These are phyloP conservation scores for Anoplophora glabripennis DNA, from an alignment of 1,140 invertebrate genomes.

Conservation along the genomic window DNA sequence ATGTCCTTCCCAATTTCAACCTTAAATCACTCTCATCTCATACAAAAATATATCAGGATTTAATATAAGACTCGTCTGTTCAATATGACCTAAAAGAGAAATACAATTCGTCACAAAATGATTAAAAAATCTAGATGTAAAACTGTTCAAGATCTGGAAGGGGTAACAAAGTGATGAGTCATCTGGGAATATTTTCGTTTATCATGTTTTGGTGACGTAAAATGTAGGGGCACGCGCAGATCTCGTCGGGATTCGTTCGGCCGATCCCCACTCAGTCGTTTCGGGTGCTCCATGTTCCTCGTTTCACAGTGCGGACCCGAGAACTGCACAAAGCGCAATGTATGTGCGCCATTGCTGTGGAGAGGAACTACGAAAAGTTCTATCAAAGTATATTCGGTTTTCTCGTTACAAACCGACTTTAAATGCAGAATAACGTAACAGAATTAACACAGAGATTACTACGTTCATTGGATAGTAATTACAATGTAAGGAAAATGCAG, in stretches of 20 bases:
- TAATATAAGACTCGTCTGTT: too few species aligned
- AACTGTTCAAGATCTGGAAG: too few species aligned
- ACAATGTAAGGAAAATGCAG: slow-evolving; percentile 61
- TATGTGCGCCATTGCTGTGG: slow-evolving; percentile 50
- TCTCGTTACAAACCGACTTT: slow-evolving; percentile 49
- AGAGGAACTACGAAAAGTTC: slow-evolving; percentile 48
- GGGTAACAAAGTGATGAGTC: slow-evolving; percentile 5
- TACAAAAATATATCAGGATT: too few species aligned
- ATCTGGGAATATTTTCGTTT: slow-evolving; percentile 27
- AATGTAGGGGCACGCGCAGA: slow-evolving; percentile 36
- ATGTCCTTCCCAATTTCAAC: too few species aligned
- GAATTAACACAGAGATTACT: slow-evolving; percentile 64
- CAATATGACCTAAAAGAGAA: too few species aligned
- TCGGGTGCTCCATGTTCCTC: slow-evolving; percentile 50
- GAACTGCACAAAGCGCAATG: slow-evolving; percentile 50
- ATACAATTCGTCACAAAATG: too few species aligned
- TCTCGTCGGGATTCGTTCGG: slow-evolving; percentile 37
- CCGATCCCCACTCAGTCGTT: slow-evolving; percentile 48
- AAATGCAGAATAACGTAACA: slow-evolving; percentile 61
- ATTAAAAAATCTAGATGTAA: too few species aligned
- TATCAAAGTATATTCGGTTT: slow-evolving; percentile 49
- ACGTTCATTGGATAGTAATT: slow-evolving; percentile 64
- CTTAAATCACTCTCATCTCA: too few species aligned
- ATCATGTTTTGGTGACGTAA: slow-evolving; percentile 19
- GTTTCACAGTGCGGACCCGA: slow-evolving; percentile 49